These are phyloP conservation scores for Balaenoptera acutorostrata DNA, from an alignment of 2,113 vertebrate species.

Conservation along the genomic window DNA sequence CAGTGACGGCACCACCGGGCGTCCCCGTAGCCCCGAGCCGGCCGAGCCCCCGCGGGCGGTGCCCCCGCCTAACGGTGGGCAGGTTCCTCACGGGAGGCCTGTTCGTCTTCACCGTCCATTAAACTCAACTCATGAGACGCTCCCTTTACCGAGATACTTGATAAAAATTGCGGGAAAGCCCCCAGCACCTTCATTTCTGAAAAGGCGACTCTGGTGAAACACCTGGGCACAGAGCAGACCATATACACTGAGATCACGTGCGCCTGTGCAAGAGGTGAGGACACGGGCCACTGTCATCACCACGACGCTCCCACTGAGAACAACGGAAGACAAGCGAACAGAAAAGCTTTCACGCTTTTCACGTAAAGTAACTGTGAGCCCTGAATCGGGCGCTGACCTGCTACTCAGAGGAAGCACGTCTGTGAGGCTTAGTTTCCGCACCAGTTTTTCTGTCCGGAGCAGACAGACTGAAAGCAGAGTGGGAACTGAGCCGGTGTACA, in stretches of 20 bases:
- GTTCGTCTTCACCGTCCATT: fast-evolving
- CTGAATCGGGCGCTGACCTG: background rate
- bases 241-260: fast-evolving
- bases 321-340: fast-evolving
- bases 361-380: background rate
- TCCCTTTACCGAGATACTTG: background rate
- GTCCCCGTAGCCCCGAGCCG: fast-evolving
- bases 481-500: background rate
- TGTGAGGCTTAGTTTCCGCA: fast-evolving
- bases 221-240: background rate
- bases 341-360: fast-evolving
- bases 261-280: background rate
- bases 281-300: background rate
- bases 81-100: background rate
- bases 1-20: fast-evolving
- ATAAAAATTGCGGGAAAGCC: background rate
- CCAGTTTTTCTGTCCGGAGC: background rate
- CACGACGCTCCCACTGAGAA: too few species aligned
- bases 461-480: background rate
- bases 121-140: background rate
- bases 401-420: background rate
- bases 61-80: background rate
- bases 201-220: constrained; percentile 21
- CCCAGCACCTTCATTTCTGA: background rate
- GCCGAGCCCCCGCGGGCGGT: background rate